Conservation (phyloP, 2,113 vertebrate species). For the Leptobrachium ailaonicum region DNA sequence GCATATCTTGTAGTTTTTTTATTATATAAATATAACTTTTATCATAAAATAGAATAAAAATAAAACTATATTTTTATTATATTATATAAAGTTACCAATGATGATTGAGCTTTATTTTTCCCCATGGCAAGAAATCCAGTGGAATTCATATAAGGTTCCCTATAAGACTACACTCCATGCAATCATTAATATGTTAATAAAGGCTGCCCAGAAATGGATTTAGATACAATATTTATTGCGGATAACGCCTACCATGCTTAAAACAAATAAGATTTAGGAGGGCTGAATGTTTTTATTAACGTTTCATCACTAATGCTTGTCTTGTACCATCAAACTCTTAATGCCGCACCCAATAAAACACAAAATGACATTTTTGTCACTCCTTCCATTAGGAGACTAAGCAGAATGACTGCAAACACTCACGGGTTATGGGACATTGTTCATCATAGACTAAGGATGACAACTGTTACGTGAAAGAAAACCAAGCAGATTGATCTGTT, state of each 20-base stretch:
- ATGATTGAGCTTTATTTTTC: no score
- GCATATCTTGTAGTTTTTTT: no score
- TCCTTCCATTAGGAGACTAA: constrained; percentile 64
- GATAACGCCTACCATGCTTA: not conserved
- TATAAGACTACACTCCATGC: not conserved
- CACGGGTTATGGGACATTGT: constrained; percentile 66
- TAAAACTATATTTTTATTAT: no score
- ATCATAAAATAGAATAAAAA: no score
- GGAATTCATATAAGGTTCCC: not conserved
- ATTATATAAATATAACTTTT: no score
- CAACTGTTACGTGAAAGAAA: constrained; percentile 61
- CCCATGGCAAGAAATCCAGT: no score
- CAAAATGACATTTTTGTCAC: constrained; percentile 73
- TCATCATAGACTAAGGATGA: constrained; percentile 65
- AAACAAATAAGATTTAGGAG: not conserved
- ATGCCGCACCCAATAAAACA: constrained; percentile 75
- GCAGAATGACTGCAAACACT: constrained; percentile 65
- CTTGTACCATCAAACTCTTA: constrained; percentile 65
- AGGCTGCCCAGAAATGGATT: not conserved
- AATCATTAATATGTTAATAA: no score
- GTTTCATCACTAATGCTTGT: constrained; percentile 46
- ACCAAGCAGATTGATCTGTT: constrained; percentile 64
- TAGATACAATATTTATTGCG: not conserved
- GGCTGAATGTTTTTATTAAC: not conserved
- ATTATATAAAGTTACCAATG: no score